Percentiles rank a stretch among this genome's conserved stretches.
These are phyloP conservation scores for Ophiothrix spiculata DNA, from an alignment of 35 echinoderm and acorn worm genomes.

Conservation along the genomic window DNA sequence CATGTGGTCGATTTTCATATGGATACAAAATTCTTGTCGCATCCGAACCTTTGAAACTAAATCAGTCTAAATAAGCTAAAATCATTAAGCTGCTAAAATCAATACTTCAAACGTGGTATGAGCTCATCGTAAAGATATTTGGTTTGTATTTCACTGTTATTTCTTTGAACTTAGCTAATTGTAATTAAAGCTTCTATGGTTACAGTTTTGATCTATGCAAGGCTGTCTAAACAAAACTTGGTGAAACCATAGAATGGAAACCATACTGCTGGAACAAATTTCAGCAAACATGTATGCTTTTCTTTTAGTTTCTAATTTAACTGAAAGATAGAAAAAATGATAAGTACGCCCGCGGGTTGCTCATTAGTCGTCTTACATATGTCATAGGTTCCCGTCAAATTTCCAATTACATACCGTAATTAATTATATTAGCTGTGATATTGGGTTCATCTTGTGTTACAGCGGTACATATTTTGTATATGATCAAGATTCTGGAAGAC, in stretches of 20 bases:
- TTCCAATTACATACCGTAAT: neutral
- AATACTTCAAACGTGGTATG: neutral
- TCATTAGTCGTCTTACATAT: neutral
- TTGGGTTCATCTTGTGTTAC: neutral
- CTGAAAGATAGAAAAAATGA: neutral
- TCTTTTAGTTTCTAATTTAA: neutral
- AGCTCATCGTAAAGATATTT: neutral
- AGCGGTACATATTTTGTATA: neutral
- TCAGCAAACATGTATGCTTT: neutral
- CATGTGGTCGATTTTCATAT: no score
- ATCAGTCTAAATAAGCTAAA: neutral
- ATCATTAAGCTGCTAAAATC: neutral
- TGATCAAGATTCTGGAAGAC: no score
- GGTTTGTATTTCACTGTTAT: neutral
- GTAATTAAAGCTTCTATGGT: conserved; percentile 1
- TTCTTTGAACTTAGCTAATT: conserved; percentile 1
- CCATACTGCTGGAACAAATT: neutral
- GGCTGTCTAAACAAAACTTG: neutral
- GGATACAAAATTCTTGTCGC: no score
- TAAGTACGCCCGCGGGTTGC: neutral
- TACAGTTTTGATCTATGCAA: neutral
- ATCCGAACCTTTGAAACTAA: neutral
- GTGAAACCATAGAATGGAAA: neutral
- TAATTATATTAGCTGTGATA: neutral
- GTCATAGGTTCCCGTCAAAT: neutral